Base-by-base conservation (phyloP, 2,888 invertebrate species). In the Nezara viridula region DNA sequence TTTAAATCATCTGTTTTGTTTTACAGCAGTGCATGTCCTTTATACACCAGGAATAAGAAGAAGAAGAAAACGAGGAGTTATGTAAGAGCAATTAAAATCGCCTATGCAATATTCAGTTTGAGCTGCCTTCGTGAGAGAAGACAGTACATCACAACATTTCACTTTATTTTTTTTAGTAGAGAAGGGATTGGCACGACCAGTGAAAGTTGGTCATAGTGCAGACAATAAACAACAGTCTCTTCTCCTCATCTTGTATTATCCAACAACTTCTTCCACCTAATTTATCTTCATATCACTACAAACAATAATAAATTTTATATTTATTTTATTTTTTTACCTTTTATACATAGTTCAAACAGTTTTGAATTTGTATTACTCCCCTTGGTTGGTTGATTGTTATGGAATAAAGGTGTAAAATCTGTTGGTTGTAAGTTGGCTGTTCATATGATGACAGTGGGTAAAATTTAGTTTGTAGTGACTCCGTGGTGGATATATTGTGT, bases 81-180 rank as follows among this genome's bases (percentile, higher is more conserved):
- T 10, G 37, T 73, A 73, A 73, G 21, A 37, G 32, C 66, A 73
- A 73, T 73, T 37, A 73, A 73, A 73, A 73, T 37, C 21, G 66
- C 66, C 32, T 73, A 73, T 73, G 66, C 21, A 73, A 73, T 73
- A 37, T 73, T 73, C 32, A 73, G 3, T 73, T 37, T 37, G 37
- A 37, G 37, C 9, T 37, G 37, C 66, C 66, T 73, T 73, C 66
- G 66, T 73, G 66, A 73, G 16, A 32, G 32, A 73, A 73, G 66
- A 73, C 66, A 37, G 66, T 73, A 73, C 37, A 73, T 73, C 66
- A 73, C 37, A 73, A 73, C 66, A 73, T 73, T 73, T 73, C 66
- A 73, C 66, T 73, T 73, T 24, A 73, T 73, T 73, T 73, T n/a
- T 73, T 73, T 73, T 73, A 32, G 6, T 73, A 37, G 66, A 73